These are phyloP conservation scores for Ornithoptera priamus DNA, from an alignment of 2,888 invertebrate species.

Conservation along the genomic window DNA sequence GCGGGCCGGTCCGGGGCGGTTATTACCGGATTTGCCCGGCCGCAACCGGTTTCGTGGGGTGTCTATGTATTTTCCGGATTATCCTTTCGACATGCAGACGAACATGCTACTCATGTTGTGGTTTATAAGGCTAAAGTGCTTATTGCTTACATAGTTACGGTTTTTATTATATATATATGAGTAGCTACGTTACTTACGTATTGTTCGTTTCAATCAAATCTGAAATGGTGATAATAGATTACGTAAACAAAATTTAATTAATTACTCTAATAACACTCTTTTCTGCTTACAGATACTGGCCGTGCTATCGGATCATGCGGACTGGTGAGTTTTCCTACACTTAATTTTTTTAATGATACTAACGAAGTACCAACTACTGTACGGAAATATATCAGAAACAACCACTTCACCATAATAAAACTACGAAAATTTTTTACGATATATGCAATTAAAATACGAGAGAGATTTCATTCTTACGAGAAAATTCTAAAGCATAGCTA, in stretches of 20 bases:
- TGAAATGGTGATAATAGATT: too few relatives aligned
- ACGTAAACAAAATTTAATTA: too few relatives aligned
- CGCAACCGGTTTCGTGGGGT: constrained; percentile 41
- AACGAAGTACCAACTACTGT: neutral
- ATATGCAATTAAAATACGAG: too few relatives aligned
- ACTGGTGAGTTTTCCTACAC: constrained; percentile 15
- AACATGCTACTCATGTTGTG: constrained; percentile 23
- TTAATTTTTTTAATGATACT: neutral
- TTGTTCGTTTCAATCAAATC: too few relatives aligned
- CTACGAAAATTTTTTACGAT: neutral
- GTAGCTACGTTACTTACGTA: too few relatives aligned
- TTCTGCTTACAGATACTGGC: constrained; percentile 18
- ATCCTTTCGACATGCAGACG: constrained; percentile 18
- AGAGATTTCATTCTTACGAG: too few relatives aligned
- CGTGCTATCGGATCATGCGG: neutral
- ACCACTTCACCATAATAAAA: constrained; percentile 3
- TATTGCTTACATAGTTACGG: too few relatives aligned
- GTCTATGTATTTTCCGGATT: constrained; percentile 29
- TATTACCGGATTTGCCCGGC: constrained; percentile 51
- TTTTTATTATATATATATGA: too few relatives aligned
- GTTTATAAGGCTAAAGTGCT: neutral
- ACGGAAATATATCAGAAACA: neutral
- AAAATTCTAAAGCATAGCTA: too few relatives aligned
- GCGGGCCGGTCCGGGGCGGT: constrained; percentile 43
- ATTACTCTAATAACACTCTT: neutral